Conservation (phyloP, 2,113 vertebrate species). For the Steatornis caripensis region DNA sequence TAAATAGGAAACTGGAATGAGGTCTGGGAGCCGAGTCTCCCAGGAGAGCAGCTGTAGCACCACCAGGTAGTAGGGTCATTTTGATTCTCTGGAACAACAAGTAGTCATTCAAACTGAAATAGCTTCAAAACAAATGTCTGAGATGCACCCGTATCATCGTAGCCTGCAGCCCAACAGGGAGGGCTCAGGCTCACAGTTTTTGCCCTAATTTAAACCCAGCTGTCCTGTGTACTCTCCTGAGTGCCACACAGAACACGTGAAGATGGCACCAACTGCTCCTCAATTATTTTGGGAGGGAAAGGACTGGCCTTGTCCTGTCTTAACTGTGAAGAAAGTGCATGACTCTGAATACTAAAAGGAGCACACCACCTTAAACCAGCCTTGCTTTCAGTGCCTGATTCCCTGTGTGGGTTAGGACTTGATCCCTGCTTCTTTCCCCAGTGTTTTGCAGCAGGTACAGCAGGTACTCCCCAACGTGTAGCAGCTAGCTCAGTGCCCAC, state of each 20-base stretch:
- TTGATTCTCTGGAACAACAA: not conserved
- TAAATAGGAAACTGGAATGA: not conserved
- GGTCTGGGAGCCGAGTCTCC: rapidly evolving
- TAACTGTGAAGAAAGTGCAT: rapidly evolving
- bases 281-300: not conserved
- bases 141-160: not conserved
- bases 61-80: not conserved
- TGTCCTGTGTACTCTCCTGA: not conserved
- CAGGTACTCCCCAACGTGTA: not conserved
- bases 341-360: not conserved
- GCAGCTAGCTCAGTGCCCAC: not conserved
- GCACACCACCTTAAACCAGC: not conserved
- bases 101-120: not conserved
- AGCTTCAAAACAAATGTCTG: not conserved
- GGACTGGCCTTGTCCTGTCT: not conserved
- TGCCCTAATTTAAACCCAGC: not conserved
- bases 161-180: not conserved
- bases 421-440: not conserved
- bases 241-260: not conserved
- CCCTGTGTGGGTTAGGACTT: not conserved
- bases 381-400: not conserved
- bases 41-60: not conserved
- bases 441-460: not conserved
- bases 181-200: not conserved
- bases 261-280: not conserved